Percentiles rank a stretch among this genome's conserved stretches.
Conservation (phyloP, 37 sponge, comb jelly and placozoan species). For the Chondrilla cf. caribensis region DNA sequence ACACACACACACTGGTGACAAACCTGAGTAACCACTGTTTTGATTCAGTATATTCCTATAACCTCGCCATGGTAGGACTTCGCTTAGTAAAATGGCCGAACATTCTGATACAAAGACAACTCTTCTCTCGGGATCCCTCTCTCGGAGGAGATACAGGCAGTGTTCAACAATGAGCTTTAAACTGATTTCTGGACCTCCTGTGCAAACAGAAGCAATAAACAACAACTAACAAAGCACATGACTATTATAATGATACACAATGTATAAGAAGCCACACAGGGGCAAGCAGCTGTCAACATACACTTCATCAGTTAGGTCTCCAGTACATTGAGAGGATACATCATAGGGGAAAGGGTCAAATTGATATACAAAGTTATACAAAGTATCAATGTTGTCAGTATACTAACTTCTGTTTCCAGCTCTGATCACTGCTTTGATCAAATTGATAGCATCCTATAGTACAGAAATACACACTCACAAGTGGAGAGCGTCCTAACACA, state of each 20-base stretch:
- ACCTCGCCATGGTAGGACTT: background rate
- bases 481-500: too few species aligned
- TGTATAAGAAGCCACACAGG: too few species aligned
- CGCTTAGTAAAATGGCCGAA: background rate
- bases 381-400: background rate
- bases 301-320: too few species aligned
- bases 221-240: background rate
- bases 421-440: background rate
- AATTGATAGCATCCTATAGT: background rate
- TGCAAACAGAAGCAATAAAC: too few species aligned
- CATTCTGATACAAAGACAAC: background rate
- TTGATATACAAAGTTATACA: too few species aligned
- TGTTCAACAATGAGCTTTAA: slow-evolving; percentile 2
- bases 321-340: too few species aligned
- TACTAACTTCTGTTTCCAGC: slow-evolving; percentile 29
- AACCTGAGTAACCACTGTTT: background rate
- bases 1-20: background rate
- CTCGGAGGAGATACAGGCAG: background rate
- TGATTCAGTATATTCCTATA: slow-evolving; percentile 1
- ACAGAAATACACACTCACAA: background rate
- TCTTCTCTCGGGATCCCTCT: slow-evolving; percentile 9
- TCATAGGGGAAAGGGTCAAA: too few species aligned
- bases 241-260: background rate
- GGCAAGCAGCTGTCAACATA: too few species aligned
- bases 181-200: background rate